phyloP scores from a whole-genome alignment of 2,888 invertebrate species.

The Andrena minutula region DNA sequence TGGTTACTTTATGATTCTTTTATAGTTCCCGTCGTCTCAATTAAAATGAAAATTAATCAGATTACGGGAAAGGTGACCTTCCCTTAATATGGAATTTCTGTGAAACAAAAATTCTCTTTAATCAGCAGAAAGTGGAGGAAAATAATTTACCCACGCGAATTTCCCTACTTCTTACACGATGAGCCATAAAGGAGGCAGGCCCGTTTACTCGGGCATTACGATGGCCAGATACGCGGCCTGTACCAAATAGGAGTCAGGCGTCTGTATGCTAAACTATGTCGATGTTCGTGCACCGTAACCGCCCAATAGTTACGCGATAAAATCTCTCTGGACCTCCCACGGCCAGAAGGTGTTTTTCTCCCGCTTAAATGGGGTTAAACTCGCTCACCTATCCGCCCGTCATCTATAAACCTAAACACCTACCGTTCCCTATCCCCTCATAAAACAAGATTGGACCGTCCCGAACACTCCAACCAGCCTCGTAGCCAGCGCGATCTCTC shows the following conservation, averaged over 20 bases:
- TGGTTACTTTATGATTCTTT: background rate
- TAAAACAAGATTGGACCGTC: conserved; percentile 64
- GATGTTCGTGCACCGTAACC: conserved; percentile 68
- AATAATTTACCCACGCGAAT: background rate
- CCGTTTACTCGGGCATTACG: conserved; percentile 23
- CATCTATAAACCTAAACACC: conserved; percentile 73
- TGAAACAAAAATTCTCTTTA: too few species aligned
- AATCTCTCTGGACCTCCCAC: conserved; percentile 74
- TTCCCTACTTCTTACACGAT: background rate
- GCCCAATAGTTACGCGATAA: conserved; percentile 73
- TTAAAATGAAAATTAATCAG: conserved; percentile 1
- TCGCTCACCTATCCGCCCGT: conserved; percentile 62
- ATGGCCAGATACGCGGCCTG: conserved; percentile 14
- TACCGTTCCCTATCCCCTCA: conserved; percentile 40
- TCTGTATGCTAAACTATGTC: conserved; percentile 56
- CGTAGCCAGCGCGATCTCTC: background rate
- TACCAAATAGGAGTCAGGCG: conserved; percentile 15
- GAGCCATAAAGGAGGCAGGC: conserved; percentile 35
- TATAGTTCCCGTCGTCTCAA: background rate
- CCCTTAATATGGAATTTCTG: too few species aligned
- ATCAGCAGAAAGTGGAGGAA: background rate
- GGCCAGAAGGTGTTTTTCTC: conserved; percentile 66
- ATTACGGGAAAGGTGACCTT: background rate
- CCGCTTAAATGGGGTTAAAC: conserved; percentile 64
- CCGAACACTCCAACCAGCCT: conserved; percentile 26